Percentiles rank a stretch among this genome's conserved stretches.
These are phyloP conservation scores for Pseudachorutes palmiensis DNA, from an alignment of 1,140 invertebrate species.

Conservation along the genomic window DNA sequence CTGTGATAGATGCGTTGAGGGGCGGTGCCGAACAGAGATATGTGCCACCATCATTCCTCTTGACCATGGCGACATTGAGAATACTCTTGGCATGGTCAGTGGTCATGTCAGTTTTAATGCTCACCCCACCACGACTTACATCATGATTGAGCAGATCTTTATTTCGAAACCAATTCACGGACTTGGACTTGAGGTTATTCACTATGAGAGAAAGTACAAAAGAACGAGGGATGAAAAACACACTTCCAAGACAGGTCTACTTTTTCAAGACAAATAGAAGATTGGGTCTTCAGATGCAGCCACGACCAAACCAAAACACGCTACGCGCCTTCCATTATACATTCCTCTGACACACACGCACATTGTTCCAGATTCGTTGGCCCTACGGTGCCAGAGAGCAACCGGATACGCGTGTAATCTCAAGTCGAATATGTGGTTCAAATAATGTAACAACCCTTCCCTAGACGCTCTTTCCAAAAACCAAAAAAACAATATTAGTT, in stretches of 20 bases:
- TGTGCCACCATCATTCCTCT: slow-evolving; percentile 59
- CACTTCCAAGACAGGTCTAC: background rate
- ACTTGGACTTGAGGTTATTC: slow-evolving; percentile 35
- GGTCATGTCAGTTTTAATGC: slow-evolving; percentile 66
- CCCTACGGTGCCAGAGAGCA: background rate
- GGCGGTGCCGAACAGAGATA: slow-evolving; percentile 35
- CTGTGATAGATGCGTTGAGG: slow-evolving; percentile 53
- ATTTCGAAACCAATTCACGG: slow-evolving; percentile 35
- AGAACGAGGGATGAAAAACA: background rate
- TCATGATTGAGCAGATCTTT: slow-evolving; percentile 36
- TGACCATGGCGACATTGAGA: slow-evolving; percentile 62
- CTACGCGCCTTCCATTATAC: slow-evolving; percentile 1
- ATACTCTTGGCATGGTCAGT: slow-evolving; percentile 65
- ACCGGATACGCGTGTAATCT: background rate
- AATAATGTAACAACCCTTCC: background rate
- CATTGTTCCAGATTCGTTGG: background rate
- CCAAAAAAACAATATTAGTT: no score
- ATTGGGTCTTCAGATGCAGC: background rate
- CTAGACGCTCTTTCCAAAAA: background rate
- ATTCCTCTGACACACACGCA: background rate
- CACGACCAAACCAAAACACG: background rate
- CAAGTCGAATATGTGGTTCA: background rate
- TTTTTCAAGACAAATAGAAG: slow-evolving; percentile 1
- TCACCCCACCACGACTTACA: slow-evolving; percentile 41
- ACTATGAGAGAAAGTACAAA: slow-evolving; percentile 20